Evolutionary conservation across 2,797 vertebrate genomes (phyloP).

Genomic region (Chiloscyllium punctatum): DNA sequence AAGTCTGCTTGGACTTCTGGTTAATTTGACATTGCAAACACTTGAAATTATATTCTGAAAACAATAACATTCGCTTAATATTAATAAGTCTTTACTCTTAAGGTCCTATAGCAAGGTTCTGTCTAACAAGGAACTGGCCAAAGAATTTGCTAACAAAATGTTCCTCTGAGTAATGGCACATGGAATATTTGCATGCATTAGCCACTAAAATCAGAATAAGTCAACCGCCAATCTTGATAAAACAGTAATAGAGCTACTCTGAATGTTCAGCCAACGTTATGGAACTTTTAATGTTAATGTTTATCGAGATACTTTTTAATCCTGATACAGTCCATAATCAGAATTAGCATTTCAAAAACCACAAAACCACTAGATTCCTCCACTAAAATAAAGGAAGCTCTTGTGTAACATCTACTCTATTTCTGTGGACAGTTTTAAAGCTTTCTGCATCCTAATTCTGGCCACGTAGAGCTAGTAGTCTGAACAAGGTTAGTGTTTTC

Average conservation of each 20-base stretch:
- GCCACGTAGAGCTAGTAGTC: not conserved
- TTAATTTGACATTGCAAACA: not conserved
- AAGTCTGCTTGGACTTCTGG: not conserved
- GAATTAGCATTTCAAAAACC: not conserved
- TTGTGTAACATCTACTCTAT: not conserved
- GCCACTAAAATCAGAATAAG: not conserved
- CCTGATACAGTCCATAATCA: not conserved
- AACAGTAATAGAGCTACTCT: not conserved
- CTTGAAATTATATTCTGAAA: not conserved
- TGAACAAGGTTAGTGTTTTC: not conserved
- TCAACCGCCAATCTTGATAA: not conserved
- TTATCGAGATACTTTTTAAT: not conserved
- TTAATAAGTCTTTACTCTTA: not conserved
- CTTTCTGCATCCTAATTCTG: not conserved
- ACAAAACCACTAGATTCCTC: not conserved
- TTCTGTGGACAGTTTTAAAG: not conserved
- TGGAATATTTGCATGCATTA: not conserved
- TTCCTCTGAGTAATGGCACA: not conserved
- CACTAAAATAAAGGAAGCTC: constrained; percentile 4
- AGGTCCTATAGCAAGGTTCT: not conserved
- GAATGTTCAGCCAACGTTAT: not conserved
- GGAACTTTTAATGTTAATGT: not conserved
- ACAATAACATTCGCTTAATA: not conserved
- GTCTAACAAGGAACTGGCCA: not conserved
- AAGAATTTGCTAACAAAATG: not conserved